Evolutionary conservation across 2,888 invertebrate species (phyloP).

Genomic region (Cylloceria caligata): DNA sequence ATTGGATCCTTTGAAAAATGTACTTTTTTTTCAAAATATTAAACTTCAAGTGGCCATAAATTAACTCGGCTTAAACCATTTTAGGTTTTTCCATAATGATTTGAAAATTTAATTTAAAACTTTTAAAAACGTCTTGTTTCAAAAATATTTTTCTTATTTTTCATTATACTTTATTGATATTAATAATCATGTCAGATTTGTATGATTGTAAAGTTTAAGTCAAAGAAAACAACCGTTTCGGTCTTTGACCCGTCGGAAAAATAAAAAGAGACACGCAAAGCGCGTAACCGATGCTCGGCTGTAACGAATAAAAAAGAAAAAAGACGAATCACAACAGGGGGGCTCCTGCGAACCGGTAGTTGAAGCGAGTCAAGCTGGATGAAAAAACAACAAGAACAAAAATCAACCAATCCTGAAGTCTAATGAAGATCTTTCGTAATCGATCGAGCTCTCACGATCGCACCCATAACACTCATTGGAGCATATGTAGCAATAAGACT

Average conservation of each 20-base stretch:
- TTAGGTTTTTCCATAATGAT: too few species aligned
- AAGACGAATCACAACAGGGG: constrained; percentile 8
- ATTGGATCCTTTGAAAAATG: too few species aligned
- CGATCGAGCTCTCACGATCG: constrained; percentile 46
- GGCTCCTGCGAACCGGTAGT: constrained; percentile 50
- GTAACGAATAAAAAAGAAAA: constrained; percentile 1
- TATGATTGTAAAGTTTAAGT: neutral
- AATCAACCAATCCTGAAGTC: constrained; percentile 44
- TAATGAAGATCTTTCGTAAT: constrained; percentile 67
- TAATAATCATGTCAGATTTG: neutral
- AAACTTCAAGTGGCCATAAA: too few species aligned
- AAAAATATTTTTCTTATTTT: too few species aligned
- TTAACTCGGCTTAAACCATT: too few species aligned
- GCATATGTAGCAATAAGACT: constrained; percentile 58
- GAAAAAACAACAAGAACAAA: constrained; percentile 29
- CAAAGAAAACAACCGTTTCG: too few species aligned
- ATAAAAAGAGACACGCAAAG: neutral
- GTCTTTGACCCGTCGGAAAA: neutral
- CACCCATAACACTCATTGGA: constrained; percentile 2
- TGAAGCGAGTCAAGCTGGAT: constrained; percentile 23
- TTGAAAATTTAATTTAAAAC: too few species aligned
- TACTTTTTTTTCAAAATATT: too few species aligned
- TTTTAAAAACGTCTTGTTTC: too few species aligned
- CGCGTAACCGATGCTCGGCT: neutral
- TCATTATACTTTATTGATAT: neutral